Evolutionary conservation across 1,140 invertebrate species (phyloP), one percentile per base, ranked within the genome.

Genomic region (Solenopsis invicta): DNA sequence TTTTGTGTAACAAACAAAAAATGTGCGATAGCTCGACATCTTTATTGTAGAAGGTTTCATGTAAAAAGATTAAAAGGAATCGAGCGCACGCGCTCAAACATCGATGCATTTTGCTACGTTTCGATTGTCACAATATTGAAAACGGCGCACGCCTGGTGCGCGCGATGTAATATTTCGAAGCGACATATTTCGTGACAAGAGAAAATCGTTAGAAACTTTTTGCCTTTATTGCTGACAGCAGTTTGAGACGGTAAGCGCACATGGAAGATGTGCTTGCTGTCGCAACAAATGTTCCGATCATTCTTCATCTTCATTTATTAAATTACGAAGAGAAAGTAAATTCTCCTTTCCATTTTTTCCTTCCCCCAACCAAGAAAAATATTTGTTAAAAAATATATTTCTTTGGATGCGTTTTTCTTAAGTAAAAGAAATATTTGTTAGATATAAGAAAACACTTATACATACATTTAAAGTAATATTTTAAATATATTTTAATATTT

Each of bases 11-110:
- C 48, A 21, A 62, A 16, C 21, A 12, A 71, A 71, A 71, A 45
- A 69, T 18, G 21, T 29, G 37, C 74, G 54, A 64, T 54, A 80
- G 77, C 21, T 52, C n/a, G n/a, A 54, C 34, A 18, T 54, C 16
- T 82, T 82, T 82, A 72, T 72, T 59, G 37, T 74, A 48, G n/a
- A 56, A 56, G 34, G n/a, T 59, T 74, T 82, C 61, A 59, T 34
- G 24, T 34, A 56, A 56, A 56, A 56, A 69, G 50, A 61, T 56
- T 48, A 48, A 74, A 48, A 37, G 12, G 24, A 82, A 61, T n/a
- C 54, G 41, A 74, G 41, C 21, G 13, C 13, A 52, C 21, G 66
- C 66, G 66, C 13, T 74, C 34, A 59, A 18, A 61, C n/a, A 50
- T 74, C 59, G 37, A 41, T 41, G 50, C 48, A 18, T n/a, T 59